phyloP scores from a whole-genome alignment of 2,113 vertebrate species.

The Paraplagusia blochii region DNA sequence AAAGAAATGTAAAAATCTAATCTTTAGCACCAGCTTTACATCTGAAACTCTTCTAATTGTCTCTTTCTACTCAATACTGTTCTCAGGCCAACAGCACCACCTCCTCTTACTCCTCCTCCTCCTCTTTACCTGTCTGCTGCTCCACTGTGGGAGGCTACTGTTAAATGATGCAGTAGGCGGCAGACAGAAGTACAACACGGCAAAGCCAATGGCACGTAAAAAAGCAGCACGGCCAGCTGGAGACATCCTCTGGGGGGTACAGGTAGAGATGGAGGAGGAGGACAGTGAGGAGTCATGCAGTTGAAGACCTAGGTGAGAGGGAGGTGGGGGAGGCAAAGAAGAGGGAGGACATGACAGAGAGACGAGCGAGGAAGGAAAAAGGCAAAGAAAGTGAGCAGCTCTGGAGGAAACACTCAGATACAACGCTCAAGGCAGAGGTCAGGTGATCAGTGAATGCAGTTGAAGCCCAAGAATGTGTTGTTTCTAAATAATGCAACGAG shows the following conservation, averaged over 20 bases:
- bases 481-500: neutral
- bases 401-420: constrained; percentile 5
- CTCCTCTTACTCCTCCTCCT: constrained; percentile 22
- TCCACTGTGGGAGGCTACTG: constrained; percentile 60
- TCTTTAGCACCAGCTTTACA: too few species aligned
- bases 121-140: constrained; percentile 52
- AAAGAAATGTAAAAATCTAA: too few species aligned
- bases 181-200: constrained; percentile 65
- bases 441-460: neutral
- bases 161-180: constrained; percentile 74
- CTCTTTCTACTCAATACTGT: neutral
- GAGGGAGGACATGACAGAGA: neutral
- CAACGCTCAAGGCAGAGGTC: constrained; percentile 10
- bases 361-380: neutral
- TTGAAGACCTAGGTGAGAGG: neutral
- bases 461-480: neutral
- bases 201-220: constrained; percentile 70
- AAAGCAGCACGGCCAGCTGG: constrained; percentile 58
- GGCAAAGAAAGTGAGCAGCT: neutral
- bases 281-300: too few species aligned
- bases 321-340: neutral
- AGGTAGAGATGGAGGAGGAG: constrained; percentile 30
- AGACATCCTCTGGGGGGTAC: constrained; percentile 52
- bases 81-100: constrained; percentile 23
- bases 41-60: neutral